These are phyloP conservation scores for Corythaixoides concolor DNA, from an alignment of 2,113 vertebrate species.

Conservation along the genomic window DNA sequence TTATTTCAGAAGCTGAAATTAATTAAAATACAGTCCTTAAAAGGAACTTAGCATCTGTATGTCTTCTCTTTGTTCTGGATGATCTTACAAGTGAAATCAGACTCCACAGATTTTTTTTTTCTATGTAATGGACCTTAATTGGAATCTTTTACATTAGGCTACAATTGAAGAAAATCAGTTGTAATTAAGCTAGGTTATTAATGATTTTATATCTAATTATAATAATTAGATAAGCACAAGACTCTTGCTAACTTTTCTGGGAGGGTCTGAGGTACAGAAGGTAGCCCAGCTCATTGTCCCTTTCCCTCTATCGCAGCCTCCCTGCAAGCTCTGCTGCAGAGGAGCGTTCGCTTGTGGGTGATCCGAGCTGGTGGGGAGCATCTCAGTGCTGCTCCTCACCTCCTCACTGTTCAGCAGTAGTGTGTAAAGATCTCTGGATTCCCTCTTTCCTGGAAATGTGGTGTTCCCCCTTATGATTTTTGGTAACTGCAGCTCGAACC, in stretches of 20 bases:
- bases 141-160: neutral
- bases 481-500: neutral
- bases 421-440: neutral
- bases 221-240: constrained; percentile 1
- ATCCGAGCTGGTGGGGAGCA: neutral
- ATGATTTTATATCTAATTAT: neutral
- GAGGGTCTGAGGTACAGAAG: neutral
- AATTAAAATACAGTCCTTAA: constrained; percentile 40
- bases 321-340: neutral
- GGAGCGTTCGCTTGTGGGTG: fast-evolving
- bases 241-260: neutral
- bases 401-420: neutral
- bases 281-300: neutral
- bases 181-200: constrained; percentile 43
- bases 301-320: neutral
- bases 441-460: neutral
- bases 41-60: neutral
- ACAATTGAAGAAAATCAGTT: neutral
- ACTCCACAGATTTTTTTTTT: neutral
- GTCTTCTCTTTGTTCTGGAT: constrained; percentile 1
- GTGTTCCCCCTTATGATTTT: neutral
- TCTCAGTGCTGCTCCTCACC: neutral
- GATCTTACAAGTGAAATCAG: constrained; percentile 26
- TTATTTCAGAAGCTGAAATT: constrained; percentile 28
- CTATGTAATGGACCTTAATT: constrained; percentile 35